phyloP scores from a whole-genome alignment of 1,140 invertebrate species.

The Drosophila pseudoananassae region DNA sequence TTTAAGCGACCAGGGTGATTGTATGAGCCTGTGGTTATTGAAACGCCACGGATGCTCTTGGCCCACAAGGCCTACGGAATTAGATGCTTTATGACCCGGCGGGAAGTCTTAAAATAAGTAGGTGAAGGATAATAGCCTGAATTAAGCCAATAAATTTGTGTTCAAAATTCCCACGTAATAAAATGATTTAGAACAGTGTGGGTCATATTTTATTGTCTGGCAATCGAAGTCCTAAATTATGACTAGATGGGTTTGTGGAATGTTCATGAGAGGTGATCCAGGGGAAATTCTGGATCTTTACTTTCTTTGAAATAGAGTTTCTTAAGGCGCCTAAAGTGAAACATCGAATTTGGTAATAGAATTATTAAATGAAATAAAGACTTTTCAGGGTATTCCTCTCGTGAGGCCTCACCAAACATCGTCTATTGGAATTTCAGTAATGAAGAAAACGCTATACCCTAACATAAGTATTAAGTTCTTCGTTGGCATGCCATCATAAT shows the following conservation, averaged over 20 bases:
- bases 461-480: conserved; percentile 57
- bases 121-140: conserved; percentile 8
- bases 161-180: not conserved
- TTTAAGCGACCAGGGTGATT: conserved; percentile 41
- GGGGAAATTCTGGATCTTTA: no score
- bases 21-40: conserved; percentile 41
- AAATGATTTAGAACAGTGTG: not conserved
- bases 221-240: no score
- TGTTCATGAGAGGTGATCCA: no score
- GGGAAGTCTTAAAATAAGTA: conserved; percentile 9
- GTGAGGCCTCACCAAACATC: conserved; percentile 3
- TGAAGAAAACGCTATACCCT: conserved; percentile 41
- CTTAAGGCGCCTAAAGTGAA: no score
- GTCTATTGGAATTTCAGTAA: conserved; percentile 54
- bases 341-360: not conserved
- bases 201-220: conserved; percentile 1
- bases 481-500: conserved; percentile 27
- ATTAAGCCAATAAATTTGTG: not conserved
- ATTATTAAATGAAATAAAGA: not conserved
- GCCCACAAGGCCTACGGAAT: conserved; percentile 3
- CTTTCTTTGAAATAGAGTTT: no score
- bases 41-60: conserved; percentile 31
- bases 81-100: not conserved
- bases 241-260: no score
- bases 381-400: conserved; percentile 4